phyloP scores from a whole-genome alignment of 2,888 invertebrate species.

The Allolobophora icterica region DNA sequence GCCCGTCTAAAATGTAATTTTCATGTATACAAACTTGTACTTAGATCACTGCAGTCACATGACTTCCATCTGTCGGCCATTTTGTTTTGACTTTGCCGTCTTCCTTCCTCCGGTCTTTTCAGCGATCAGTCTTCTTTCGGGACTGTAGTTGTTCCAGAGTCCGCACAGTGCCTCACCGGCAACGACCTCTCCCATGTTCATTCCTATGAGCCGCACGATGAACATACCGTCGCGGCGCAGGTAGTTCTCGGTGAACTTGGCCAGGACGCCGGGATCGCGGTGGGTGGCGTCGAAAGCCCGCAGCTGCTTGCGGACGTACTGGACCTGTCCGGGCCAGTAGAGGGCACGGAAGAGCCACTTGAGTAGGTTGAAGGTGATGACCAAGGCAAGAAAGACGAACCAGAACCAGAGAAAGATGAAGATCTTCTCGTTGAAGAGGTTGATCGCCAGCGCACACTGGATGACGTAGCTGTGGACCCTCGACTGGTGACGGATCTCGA shows the following conservation, averaged over 20 bases:
- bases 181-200: slow-evolving; percentile 54
- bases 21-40: not conserved
- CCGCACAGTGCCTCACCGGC: slow-evolving; percentile 54
- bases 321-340: slow-evolving; percentile 52
- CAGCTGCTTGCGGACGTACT: slow-evolving; percentile 50
- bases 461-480: slow-evolving; percentile 51
- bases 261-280: slow-evolving; percentile 50
- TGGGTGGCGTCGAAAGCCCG: slow-evolving; percentile 51
- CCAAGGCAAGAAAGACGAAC: slow-evolving; percentile 51
- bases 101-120: slow-evolving; percentile 48
- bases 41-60: slow-evolving; percentile 39
- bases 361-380: slow-evolving; percentile 48
- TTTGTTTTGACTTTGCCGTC: slow-evolving; percentile 50
- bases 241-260: slow-evolving; percentile 53
- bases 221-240: slow-evolving; percentile 53
- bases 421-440: slow-evolving; percentile 56
- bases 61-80: slow-evolving; percentile 51
- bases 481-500: slow-evolving; percentile 57
- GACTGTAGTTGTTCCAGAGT: slow-evolving; percentile 55
- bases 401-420: slow-evolving; percentile 56
- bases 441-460: slow-evolving; percentile 54
- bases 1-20: not conserved
- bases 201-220: slow-evolving; percentile 51
- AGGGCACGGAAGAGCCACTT: slow-evolving; percentile 52
- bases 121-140: slow-evolving; percentile 51